These are phyloP conservation scores for Orthonevra nobilis DNA, from an alignment of 2,888 invertebrate genomes.

Conservation along the genomic window DNA sequence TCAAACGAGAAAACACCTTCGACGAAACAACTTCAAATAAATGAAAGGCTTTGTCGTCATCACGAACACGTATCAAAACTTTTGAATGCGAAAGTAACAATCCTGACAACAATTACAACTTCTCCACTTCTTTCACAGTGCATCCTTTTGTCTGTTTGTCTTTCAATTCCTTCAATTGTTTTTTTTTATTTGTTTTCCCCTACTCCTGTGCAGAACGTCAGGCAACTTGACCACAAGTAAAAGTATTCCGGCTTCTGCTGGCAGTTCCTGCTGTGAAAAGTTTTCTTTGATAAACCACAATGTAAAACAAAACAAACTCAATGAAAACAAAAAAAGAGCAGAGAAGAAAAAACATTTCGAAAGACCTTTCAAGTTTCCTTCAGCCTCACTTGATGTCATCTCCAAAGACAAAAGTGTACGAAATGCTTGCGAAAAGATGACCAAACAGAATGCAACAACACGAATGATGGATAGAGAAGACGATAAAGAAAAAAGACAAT, in stretches of 20 bases:
- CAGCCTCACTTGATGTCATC: constrained; percentile 46
- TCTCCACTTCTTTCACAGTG: constrained; percentile 34
- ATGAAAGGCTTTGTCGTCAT: constrained; percentile 47
- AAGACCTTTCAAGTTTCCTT: constrained; percentile 36
- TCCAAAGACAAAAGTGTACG: constrained; percentile 18
- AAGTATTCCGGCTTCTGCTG: constrained; percentile 51
- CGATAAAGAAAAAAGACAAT: constrained; percentile 31
- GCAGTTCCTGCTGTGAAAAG: constrained; percentile 53
- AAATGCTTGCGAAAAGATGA: constrained; percentile 33
- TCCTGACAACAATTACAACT: constrained; percentile 65
- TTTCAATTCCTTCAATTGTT: constrained; percentile 32
- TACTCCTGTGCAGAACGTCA: constrained; percentile 8
- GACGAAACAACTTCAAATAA: constrained; percentile 38
- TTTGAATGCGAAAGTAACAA: constrained; percentile 53
- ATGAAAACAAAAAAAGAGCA: constrained; percentile 10
- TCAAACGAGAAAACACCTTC: constrained; percentile 5
- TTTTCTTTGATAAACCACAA: constrained; percentile 67
- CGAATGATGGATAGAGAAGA: background rate
- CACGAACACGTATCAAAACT: constrained; percentile 49
- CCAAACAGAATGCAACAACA: constrained; percentile 25
- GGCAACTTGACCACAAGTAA: constrained; percentile 62
- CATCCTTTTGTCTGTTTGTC: constrained; percentile 42
- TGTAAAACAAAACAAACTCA: constrained; percentile 42
- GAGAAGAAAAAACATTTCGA: constrained; percentile 21
- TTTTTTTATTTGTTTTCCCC: background rate